These are phyloP conservation scores for Oncopeltus fasciatus DNA, from an alignment of 1,140 invertebrate genomes.

Conservation along the genomic window DNA sequence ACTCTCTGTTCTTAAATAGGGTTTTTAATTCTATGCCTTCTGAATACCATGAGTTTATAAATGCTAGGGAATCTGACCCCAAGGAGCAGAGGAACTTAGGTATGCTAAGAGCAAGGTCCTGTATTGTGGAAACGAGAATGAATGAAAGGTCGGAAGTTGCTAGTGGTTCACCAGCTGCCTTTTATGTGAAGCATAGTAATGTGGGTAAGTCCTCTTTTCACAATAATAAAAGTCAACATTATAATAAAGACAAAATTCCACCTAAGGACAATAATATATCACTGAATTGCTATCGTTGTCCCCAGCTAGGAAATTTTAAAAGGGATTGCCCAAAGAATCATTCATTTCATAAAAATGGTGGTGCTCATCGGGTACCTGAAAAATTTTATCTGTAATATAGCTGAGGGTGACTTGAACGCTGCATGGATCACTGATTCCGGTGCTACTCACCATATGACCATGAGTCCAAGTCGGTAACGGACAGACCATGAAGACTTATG, in stretches of 20 bases:
- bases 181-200: too few relatives aligned
- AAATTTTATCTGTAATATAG: too few relatives aligned
- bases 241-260: not conserved
- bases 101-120: not conserved
- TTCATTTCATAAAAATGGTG: too few relatives aligned
- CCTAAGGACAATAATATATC: not conserved
- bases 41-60: constrained; percentile 24
- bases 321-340: too few relatives aligned
- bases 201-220: too few relatives aligned
- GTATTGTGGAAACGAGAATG: not conserved
- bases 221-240: not conserved
- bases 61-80: constrained; percentile 24
- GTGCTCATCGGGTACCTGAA: too few relatives aligned
- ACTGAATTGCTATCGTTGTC: not conserved
- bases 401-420: too few relatives aligned
- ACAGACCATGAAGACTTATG: not conserved
- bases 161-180: too few relatives aligned
- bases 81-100: not conserved
- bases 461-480: not conserved
- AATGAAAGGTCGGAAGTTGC: not conserved
- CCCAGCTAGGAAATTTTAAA: too few relatives aligned
- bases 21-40: constrained; percentile 21
- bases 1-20: constrained; percentile 22
- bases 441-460: not conserved
- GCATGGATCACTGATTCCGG: too few relatives aligned